These are phyloP conservation scores for Thomomys bottae DNA, from an alignment of 2,113 vertebrate genomes.

Conservation along the genomic window DNA sequence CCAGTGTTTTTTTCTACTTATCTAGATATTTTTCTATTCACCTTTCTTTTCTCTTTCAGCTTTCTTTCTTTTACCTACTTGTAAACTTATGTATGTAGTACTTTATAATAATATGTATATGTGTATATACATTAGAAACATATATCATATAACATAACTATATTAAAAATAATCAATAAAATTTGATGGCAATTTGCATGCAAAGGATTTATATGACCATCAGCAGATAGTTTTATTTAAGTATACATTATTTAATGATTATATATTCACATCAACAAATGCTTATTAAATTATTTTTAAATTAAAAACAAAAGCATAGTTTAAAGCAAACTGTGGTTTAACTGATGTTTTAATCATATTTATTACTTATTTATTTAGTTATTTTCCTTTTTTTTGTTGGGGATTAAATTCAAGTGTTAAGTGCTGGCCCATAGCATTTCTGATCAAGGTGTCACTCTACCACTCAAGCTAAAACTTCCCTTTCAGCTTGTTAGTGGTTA, in stretches of 20 bases:
- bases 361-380: too few species aligned
- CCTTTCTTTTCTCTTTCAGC: not conserved
- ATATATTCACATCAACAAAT: not conserved
- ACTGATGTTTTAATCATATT: not conserved
- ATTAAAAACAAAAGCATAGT: not conserved
- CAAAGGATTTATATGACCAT: not conserved
- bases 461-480: too few species aligned
- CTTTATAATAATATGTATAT: not conserved
- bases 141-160: not conserved
- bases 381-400: too few species aligned
- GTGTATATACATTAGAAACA: not conserved
- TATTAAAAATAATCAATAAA: constrained; percentile 30
- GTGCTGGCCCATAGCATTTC: too few species aligned
- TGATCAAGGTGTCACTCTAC: too few species aligned
- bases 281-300: not conserved
- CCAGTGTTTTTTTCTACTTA: too few species aligned
- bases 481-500: too few species aligned
- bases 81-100: not conserved
- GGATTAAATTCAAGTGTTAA: too few species aligned
- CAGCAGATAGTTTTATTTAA: not conserved
- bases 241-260: not conserved
- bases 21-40: too few species aligned
- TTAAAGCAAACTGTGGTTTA: not conserved
- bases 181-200: not conserved
- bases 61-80: not conserved